phyloP scores from a whole-genome alignment of 2,113 vertebrate genomes.

The Carassius gibelio region DNA sequence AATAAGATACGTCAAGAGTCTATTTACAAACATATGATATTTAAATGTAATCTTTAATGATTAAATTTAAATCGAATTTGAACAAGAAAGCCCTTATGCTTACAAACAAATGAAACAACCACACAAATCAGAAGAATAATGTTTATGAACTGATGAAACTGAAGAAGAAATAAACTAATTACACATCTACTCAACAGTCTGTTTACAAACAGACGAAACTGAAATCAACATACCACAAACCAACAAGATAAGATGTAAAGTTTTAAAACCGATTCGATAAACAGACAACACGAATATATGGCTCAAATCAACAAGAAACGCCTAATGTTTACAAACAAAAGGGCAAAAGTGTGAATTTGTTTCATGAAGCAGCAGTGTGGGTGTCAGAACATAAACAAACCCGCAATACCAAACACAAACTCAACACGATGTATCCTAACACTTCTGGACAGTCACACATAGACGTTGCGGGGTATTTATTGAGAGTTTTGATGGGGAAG shows the following conservation, averaged over 20 bases:
- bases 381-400: conserved; percentile 13
- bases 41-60: neutral
- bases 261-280: neutral
- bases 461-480: neutral
- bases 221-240: neutral
- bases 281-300: neutral
- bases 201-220: neutral
- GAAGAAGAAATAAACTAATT: neutral
- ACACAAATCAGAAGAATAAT: neutral
- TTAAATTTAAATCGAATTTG: neutral
- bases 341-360: neutral
- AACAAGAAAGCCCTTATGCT: too few relatives aligned
- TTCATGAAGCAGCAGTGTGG: neutral
- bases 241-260: neutral
- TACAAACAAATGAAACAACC: neutral
- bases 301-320: neutral
- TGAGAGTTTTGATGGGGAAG: neutral
- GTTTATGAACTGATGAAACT: neutral
- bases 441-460: neutral
- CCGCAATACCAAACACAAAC: neutral
- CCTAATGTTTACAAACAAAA: conserved; percentile 11
- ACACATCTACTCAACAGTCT: neutral
- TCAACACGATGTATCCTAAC: neutral
- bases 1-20: neutral
- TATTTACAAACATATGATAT: neutral